These are phyloP conservation scores for Ia io DNA, from an alignment of 2,113 vertebrate species.

Conservation along the genomic window DNA sequence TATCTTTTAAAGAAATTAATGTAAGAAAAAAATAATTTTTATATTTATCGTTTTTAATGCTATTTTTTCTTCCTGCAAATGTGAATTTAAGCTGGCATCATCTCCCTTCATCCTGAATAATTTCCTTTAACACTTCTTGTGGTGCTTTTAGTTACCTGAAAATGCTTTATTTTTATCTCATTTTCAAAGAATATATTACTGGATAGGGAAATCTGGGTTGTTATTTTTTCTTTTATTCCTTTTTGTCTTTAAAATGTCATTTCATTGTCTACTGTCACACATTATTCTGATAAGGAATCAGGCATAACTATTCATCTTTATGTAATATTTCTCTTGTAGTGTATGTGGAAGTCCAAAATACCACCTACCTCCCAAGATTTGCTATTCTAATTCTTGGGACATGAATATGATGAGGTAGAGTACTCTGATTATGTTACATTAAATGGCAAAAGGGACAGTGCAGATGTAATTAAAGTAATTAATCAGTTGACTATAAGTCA, in stretches of 20 bases:
- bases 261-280: not conserved
- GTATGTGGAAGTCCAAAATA: not conserved
- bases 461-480: not conserved
- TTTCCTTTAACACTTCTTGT: not conserved
- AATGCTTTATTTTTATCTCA: not conserved
- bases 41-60: not conserved
- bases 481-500: not conserved
- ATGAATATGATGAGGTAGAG: not conserved
- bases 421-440: not conserved
- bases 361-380: not conserved
- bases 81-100: not conserved
- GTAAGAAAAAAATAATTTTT: not conserved
- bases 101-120: not conserved
- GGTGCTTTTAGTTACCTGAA: not conserved
- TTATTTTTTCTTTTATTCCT: not conserved
- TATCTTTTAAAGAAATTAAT: not conserved
- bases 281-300: not conserved
- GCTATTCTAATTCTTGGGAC: not conserved
- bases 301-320: not conserved
- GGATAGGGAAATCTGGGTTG: not conserved
- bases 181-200: not conserved
- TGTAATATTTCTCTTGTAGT: not conserved
- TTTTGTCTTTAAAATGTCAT: not conserved
- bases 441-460: not conserved
- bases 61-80: not conserved